Percentiles rank a stretch among this genome's conserved stretches.
Conservation (phyloP, 2,888 invertebrate genomes). For the Serrognathus titanus region DNA sequence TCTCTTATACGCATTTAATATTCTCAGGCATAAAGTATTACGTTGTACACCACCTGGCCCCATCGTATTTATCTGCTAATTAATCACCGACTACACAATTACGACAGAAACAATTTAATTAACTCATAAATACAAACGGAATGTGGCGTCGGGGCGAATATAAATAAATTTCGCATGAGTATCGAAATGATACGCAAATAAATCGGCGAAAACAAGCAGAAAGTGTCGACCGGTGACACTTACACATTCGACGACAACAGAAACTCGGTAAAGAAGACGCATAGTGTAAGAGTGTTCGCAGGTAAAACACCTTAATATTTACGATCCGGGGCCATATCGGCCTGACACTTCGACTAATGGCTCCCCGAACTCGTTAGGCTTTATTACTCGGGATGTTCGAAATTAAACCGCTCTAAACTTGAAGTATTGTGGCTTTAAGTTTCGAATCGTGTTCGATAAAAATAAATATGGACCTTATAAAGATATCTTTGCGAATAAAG, state of each 20-base stretch:
- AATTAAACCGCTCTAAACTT: constrained; percentile 15
- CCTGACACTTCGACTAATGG: constrained; percentile 30
- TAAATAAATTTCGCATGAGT: constrained; percentile 32
- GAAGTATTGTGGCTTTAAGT: not conserved
- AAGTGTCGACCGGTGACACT: constrained; percentile 38
- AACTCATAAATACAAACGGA: too few relatives aligned
- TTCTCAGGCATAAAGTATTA: too few relatives aligned
- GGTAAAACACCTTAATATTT: constrained; percentile 35
- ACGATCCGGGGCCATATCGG: constrained; percentile 32
- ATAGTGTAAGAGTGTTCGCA: constrained; percentile 30
- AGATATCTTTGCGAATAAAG: not conserved
- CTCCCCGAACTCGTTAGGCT: constrained; percentile 23
- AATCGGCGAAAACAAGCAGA: constrained; percentile 38
- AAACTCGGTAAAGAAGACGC: constrained; percentile 34
- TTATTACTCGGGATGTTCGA: constrained; percentile 21
- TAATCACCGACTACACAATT: too few relatives aligned
- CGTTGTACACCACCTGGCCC: too few relatives aligned
- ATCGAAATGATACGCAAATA: constrained; percentile 38
- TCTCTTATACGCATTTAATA: too few relatives aligned
- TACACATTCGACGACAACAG: constrained; percentile 38
- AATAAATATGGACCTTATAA: not conserved
- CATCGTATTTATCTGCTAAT: too few relatives aligned
- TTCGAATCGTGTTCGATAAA: constrained; percentile 1
- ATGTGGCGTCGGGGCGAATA: too few relatives aligned
- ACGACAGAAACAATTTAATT: too few relatives aligned